phyloP scores from a whole-genome alignment of 2,113 vertebrate species.

The Agelaius phoeniceus region DNA sequence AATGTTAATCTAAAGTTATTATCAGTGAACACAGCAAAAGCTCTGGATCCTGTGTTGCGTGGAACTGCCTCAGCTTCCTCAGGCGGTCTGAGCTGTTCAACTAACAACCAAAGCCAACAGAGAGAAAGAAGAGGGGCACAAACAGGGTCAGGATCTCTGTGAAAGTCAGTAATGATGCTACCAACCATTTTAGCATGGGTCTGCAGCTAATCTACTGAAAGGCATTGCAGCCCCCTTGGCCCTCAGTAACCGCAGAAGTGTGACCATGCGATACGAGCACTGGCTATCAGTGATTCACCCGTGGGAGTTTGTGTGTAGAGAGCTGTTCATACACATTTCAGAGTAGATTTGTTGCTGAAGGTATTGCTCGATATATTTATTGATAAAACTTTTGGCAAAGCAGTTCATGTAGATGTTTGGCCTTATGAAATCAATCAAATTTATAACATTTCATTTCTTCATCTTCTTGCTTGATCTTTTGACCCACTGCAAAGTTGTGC shows the following conservation, averaged over 20 bases:
- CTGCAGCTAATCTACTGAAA: neutral
- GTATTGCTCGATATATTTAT: neutral
- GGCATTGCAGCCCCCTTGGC: neutral
- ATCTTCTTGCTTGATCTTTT: neutral
- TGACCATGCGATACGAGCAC: fast-evolving
- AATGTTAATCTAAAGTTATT: slow-evolving; percentile 45
- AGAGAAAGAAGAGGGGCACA: neutral
- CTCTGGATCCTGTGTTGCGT: neutral
- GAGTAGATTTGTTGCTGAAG: neutral
- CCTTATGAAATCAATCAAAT: neutral
- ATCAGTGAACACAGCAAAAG: neutral
- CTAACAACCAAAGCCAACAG: neutral
- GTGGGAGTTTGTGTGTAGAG: neutral
- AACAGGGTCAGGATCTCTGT: neutral
- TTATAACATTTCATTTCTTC: neutral
- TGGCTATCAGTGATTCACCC: neutral
- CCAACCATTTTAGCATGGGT: neutral
- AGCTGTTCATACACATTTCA: neutral
- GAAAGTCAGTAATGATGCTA: neutral
- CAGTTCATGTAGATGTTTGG: neutral
- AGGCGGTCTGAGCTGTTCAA: neutral
- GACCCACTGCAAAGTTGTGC: neutral
- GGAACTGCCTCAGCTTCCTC: neutral
- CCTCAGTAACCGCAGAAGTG: neutral
- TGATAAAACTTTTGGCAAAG: neutral